Evolutionary conservation across 2,888 invertebrate genomes (phyloP).

Genomic region (Myathropa florea): DNA sequence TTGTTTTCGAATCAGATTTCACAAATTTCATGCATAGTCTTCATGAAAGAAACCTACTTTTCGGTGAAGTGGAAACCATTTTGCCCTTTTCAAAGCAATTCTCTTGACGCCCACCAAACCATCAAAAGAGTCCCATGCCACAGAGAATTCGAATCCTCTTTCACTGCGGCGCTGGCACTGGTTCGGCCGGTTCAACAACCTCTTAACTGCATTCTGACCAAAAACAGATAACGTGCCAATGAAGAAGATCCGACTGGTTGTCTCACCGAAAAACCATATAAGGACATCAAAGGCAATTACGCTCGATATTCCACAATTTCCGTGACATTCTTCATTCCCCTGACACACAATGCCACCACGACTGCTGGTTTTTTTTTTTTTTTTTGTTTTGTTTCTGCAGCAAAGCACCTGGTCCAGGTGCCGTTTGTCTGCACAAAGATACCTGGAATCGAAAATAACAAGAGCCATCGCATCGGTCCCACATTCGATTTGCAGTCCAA

Average conservation of each 20-base stretch:
- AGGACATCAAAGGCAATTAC: constrained; percentile 22
- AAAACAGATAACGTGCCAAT: constrained; percentile 45
- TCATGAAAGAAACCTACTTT: background rate
- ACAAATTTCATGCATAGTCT: too few relatives aligned
- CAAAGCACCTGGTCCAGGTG: constrained; percentile 57
- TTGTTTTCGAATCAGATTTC: too few relatives aligned
- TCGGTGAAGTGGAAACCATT: background rate
- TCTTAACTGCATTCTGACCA: constrained; percentile 46
- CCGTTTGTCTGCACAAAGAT: constrained; percentile 5
- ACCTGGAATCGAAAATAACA: background rate
- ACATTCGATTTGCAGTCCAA: constrained; percentile 29
- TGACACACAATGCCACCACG: background rate
- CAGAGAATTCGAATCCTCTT: background rate
- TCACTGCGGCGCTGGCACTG: background rate
- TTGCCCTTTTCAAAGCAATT: too few relatives aligned
- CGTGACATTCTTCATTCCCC: constrained; percentile 24
- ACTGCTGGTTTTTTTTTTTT: background rate
- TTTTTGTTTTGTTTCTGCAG: background rate
- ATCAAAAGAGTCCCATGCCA: background rate
- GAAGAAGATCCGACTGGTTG: constrained; percentile 14
- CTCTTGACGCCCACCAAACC: background rate
- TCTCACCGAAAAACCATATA: constrained; percentile 12
- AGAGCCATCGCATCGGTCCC: constrained; percentile 9
- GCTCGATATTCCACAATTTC: constrained; percentile 33
- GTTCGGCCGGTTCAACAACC: constrained; percentile 10